Evolutionary conservation across 1,140 invertebrate genomes (phyloP).

Genomic region (Aphaenogaster floridana): DNA sequence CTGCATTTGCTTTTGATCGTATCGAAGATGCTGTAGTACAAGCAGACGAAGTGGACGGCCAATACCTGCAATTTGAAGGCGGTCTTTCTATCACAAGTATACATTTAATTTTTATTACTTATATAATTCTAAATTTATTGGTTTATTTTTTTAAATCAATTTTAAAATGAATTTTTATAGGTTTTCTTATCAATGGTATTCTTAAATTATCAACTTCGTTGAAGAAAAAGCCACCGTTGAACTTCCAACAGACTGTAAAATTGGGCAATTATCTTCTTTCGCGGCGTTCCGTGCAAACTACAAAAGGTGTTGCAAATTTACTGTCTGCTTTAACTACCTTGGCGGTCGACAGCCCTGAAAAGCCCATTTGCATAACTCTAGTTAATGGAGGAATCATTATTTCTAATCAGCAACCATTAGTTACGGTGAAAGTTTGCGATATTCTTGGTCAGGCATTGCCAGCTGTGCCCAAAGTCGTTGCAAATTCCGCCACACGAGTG

Average conservation of each 20-base stretch:
- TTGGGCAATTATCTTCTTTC: conserved; percentile 97
- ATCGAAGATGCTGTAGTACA: conserved; percentile 97
- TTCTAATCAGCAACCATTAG: conserved; percentile 90
- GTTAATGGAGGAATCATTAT: conserved; percentile 91
- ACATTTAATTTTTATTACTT: neutral
- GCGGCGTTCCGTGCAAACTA: conserved; percentile 95
- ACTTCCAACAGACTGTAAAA: conserved; percentile 94
- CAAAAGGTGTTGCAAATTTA: conserved; percentile 93
- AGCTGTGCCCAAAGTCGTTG: conserved; percentile 89
- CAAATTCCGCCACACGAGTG: conserved; percentile 91
- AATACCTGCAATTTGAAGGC: conserved; percentile 97
- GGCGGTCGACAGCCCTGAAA: conserved; percentile 89
- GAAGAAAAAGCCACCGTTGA: conserved; percentile 91
- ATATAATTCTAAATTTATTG: conserved; percentile 26
- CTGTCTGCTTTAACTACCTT: conserved; percentile 93
- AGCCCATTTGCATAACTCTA: conserved; percentile 93
- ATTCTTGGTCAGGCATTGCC: conserved; percentile 92
- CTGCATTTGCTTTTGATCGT: conserved; percentile 92
- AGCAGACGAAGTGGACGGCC: conserved; percentile 97
- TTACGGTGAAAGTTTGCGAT: conserved; percentile 94
- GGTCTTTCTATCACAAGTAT: conserved; percentile 90
- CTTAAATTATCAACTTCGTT: conserved; percentile 90
- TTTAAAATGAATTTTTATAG: conserved; percentile 79
- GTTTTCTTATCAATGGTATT: conserved; percentile 91
- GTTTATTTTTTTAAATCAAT: conserved; percentile 32